Conservation (phyloP, 2,113 vertebrate species). For the Lagenorhynchus albirostris region DNA sequence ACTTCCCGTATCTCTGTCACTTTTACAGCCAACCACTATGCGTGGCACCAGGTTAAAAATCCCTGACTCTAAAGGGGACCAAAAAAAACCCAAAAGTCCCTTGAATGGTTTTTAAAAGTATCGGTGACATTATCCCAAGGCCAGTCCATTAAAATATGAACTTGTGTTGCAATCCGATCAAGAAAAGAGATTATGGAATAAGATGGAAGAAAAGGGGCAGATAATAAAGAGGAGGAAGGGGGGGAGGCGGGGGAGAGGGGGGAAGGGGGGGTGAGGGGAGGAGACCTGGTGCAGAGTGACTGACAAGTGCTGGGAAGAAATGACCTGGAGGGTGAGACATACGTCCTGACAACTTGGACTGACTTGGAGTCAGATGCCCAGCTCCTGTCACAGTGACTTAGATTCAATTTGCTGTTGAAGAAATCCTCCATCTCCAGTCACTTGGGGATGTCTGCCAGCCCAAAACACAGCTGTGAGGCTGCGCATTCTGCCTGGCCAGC, state of each 20-base stretch:
- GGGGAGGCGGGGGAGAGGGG: too few species aligned
- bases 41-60: not conserved
- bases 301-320: not conserved
- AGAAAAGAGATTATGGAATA: not conserved
- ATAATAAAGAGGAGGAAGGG: not conserved
- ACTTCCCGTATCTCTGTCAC: not conserved
- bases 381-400: not conserved
- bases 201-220: not conserved
- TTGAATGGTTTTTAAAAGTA: not conserved
- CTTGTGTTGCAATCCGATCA: not conserved
- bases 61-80: not conserved
- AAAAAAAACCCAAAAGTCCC: not conserved
- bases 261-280: too few species aligned
- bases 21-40: not conserved
- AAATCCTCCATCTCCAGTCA: not conserved
- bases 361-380: not conserved
- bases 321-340: accelerated
- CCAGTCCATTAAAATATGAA: not conserved
- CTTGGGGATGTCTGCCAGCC: not conserved
- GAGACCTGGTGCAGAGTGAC: accelerated
- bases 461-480: not conserved
- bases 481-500: not conserved
- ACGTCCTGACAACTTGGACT: not conserved
- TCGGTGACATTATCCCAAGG: not conserved
- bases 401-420: not conserved